phyloP scores from a whole-genome alignment of 1,140 invertebrate genomes.

The Orchestia grillus region DNA sequence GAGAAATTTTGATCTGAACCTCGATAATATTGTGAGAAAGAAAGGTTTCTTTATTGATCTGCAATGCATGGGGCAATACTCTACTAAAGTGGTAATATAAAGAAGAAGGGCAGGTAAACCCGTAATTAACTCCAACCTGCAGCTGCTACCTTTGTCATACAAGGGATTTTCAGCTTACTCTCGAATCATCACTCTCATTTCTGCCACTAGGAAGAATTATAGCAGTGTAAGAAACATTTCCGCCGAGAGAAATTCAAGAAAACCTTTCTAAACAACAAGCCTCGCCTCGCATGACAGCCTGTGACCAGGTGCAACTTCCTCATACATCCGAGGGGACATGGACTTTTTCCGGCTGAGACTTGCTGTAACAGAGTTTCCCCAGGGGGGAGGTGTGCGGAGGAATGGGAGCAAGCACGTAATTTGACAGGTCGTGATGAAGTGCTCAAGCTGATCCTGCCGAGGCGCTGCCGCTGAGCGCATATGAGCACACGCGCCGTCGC shows the following conservation, averaged over 20 bases:
- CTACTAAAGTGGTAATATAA: no score
- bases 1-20: neutral
- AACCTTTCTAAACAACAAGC: neutral
- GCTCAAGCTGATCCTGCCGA: neutral
- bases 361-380: neutral
- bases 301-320: neutral
- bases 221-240: neutral
- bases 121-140: no score
- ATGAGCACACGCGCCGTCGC: conserved; percentile 1
- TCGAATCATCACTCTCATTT: neutral
- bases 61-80: no score
- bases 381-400: neutral
- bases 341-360: neutral
- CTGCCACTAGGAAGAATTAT: neutral
- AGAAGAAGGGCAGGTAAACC: no score
- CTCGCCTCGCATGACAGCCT: neutral
- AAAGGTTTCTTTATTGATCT: neutral
- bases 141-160: neutral
- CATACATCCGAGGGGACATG: neutral
- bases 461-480: neutral
- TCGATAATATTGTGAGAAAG: neutral
- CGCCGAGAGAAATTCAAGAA: neutral
- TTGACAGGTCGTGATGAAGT: neutral
- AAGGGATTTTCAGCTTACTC: neutral
- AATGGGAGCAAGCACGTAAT: neutral